A percentile compares a stretch with the other conserved stretches of the same genome.
phyloP scores from a whole-genome alignment of 2,888 invertebrate genomes.

The Hypolimnas misippus region DNA sequence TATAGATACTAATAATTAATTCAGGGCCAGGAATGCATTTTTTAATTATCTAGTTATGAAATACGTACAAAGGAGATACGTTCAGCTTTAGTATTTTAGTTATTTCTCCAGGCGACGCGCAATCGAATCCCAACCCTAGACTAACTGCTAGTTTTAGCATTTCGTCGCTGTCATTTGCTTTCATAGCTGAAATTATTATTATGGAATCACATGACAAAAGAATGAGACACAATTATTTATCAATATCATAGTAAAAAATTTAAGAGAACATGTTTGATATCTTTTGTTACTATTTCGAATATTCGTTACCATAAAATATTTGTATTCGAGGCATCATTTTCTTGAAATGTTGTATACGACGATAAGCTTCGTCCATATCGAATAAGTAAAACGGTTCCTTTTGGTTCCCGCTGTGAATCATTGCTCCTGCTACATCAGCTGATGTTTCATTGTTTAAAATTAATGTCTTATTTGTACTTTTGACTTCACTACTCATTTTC shows the following conservation, averaged over 20 bases:
- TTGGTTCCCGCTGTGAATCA: constrained; percentile 52
- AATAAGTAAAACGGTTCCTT: constrained; percentile 54
- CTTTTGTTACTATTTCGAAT: too few species aligned
- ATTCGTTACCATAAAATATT: constrained; percentile 55
- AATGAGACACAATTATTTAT: too few species aligned
- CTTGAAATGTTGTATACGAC: constrained; percentile 51
- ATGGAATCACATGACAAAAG: too few species aligned
- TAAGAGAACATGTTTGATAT: too few species aligned
- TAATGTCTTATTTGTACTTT: constrained; percentile 28
- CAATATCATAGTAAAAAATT: too few species aligned
- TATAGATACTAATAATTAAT: too few species aligned
- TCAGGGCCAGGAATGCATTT: too few species aligned
- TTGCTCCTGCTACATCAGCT: constrained; percentile 47
- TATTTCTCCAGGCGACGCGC: constrained; percentile 57
- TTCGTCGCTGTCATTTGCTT: constrained; percentile 52
- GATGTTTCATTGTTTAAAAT: constrained; percentile 46
- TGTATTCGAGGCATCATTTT: constrained; percentile 52
- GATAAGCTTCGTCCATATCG: constrained; percentile 51
- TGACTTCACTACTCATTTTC: constrained; percentile 34
- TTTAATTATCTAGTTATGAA: neutral
- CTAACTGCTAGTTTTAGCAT: constrained; percentile 52
- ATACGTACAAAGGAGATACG: constrained; percentile 48
- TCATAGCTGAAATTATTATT: constrained; percentile 53
- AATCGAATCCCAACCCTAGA: constrained; percentile 53
- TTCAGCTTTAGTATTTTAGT: constrained; percentile 48